Evolutionary conservation across 2,113 vertebrate genomes (phyloP).

Genomic region (Mirza zaza): DNA sequence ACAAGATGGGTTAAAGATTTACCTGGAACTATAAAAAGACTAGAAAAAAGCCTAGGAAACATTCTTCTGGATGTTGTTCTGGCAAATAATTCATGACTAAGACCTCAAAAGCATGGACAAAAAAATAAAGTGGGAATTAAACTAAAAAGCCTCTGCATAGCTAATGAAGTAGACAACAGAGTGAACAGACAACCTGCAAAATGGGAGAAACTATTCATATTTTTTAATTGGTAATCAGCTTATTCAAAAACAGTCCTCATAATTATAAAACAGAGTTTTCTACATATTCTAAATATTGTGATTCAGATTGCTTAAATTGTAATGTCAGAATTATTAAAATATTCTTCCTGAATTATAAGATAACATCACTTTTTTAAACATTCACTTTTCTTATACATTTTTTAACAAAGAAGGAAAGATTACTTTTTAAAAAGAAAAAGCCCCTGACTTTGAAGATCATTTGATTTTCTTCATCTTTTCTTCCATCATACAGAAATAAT

Average conservation of each 20-base stretch:
- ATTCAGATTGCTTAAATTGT: neutral
- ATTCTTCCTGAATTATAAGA: neutral
- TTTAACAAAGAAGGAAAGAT: neutral
- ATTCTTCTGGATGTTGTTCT: no score
- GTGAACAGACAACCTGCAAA: no score
- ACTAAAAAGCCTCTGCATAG: no score
- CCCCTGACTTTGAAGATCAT: neutral
- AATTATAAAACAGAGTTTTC: neutral
- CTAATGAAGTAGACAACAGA: no score
- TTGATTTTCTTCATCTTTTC: neutral
- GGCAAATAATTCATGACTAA: no score
- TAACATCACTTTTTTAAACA: neutral
- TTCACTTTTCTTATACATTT: conserved; percentile 3
- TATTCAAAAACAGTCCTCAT: neutral
- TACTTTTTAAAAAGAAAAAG: neutral
- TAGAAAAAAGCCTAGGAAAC: no score
- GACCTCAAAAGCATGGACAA: no score
- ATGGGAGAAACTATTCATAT: neutral
- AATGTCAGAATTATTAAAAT: conserved; percentile 15
- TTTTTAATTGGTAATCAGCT: neutral
- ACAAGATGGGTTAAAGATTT: no score
- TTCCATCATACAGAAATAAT: conserved; percentile 8
- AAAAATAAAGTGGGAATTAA: no score
- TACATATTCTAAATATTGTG: neutral
- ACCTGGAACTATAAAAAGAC: no score